Base-by-base conservation (phyloP, 2,113 vertebrate species). In the Cacatua alba region DNA sequence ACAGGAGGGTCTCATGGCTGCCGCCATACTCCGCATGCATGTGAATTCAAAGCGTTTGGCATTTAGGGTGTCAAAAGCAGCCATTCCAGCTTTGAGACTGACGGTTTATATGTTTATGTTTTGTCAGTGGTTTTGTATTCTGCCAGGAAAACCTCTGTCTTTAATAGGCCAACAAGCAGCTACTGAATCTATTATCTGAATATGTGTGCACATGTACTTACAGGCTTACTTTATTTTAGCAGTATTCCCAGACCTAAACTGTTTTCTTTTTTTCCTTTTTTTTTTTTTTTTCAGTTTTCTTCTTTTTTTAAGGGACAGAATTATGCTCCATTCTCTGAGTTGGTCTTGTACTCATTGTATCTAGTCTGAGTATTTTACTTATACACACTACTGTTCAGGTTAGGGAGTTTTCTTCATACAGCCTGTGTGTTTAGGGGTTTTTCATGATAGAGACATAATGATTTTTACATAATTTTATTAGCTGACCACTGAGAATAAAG, bases 251-350 rank as follows among this genome's bases (percentile, higher is more conserved):
- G 51, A 43, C 20, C 13, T 51, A 74, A 74, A 2, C 0, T 52
- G 7, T 8, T 63, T 60, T 46, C 0, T 2, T 31, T 68, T 19
- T 60, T 59, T 29, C 13, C 49, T 44, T 0, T 2, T 25, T 67
- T 28, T 64, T 53, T 37, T 37, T 37, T 37, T 14, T 39, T 39
- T 39, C 10, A 31, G 3, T 18, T 60, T 72, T 25, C 5, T 82
- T 33, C 2, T 14, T 6, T 65, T 71, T 55, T 75, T 82, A 79
- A 72, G 53, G 18, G n/a, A 53, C n/a, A 76, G 52, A 72, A 51
- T 91, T 72, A 59, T 60, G 12, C 14, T 26, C 3, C 14, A 8
- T 79, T 79, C 46, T 76, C 31, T 90, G 53, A 70, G 2, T 10
- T 53, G 28, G 20, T 70, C 26, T 70, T 46, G 3, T 70, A 48